Base-by-base conservation (phyloP, 2,113 vertebrate species). In the Pycnonotus jocosus region DNA sequence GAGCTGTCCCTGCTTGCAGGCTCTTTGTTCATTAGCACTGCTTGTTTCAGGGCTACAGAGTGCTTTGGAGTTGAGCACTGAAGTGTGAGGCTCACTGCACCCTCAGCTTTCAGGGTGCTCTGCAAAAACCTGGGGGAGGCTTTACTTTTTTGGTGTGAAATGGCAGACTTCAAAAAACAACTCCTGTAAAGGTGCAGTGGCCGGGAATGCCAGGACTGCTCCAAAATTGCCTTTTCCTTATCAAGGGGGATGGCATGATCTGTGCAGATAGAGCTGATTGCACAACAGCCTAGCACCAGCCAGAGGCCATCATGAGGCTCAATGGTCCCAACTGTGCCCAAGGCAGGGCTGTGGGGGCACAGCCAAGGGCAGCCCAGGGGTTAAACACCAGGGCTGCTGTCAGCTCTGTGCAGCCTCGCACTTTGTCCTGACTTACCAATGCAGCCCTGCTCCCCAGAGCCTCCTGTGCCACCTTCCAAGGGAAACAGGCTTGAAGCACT, bases 371-470 rank as follows among this genome's bases (percentile, higher is more conserved):
- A 91, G 71, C 58, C 57, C 7, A 82, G 71, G 45, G 72, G 79
- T 91, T 78, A 86, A 85, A 88, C 4, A 44, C 45, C 81, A 72
- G 40, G 72, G 81, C 66, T 87, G 81, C 89, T 60, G 65, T 72
- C 93, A 91, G 90, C 86, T 53, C 30, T n/a, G 27, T 1, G 15
- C 73, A 82, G 91, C 87, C 91, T 95, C 30, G 64, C 85, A 90
- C 90, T 90, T 94, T 96, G 95, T 88, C 93, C 96, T 86, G 15
- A 86, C 92, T 96, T 45, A 73, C 79, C 54, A 11, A 60, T 30
- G 22, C 47, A 88, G 58, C 35, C 84, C 23, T 40, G 91, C 87
- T 95, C 93, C 95, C 93, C 93, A 87, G 84, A 72, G 93, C 68
- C 87, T 73, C 78, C 88, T 22, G 40, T 24, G 71, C 22, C 88